Percentiles rank a stretch among this genome's conserved stretches.
phyloP scores from a whole-genome alignment of 1,140 invertebrate species.

The Calosoma granatense region DNA sequence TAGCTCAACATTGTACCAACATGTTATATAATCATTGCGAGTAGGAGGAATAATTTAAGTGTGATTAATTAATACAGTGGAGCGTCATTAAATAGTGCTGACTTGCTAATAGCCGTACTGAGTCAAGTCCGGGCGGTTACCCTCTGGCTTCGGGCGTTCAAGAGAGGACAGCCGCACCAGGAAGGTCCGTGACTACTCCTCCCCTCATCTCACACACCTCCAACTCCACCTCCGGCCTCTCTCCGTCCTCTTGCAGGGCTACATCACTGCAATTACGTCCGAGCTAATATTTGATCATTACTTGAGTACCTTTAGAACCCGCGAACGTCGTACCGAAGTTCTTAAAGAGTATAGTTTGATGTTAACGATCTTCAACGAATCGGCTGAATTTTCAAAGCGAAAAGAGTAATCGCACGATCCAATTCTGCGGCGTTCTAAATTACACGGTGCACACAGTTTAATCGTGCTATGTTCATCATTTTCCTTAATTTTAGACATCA shows the following conservation, averaged over 20 bases:
- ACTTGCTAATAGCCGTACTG: conserved; percentile 4
- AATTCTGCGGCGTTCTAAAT: no score
- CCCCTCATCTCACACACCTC: background rate
- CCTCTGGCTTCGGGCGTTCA: no score
- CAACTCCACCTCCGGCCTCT: background rate
- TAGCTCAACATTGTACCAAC: no score
- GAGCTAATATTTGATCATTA: conserved; percentile 8
- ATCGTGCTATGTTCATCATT: no score
- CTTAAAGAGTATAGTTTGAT: background rate
- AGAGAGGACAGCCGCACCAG: background rate
- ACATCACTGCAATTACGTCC: conserved; percentile 4
- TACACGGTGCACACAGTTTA: no score
- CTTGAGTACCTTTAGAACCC: background rate
- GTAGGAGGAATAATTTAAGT: conserved; percentile 7
- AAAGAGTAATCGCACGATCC: no score
- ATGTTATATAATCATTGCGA: conserved; percentile 5
- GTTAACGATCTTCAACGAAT: background rate
- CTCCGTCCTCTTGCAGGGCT: background rate
- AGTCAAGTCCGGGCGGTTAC: background rate
- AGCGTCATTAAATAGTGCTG: conserved; percentile 8
- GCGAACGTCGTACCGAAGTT: background rate
- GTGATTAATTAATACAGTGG: conserved; percentile 8
- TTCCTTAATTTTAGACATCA: no score
- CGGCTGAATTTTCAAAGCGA: background rate
- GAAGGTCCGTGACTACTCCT: background rate